Conservation (phyloP, 2,797 vertebrate genomes). For the Eremophila alpestris region DNA sequence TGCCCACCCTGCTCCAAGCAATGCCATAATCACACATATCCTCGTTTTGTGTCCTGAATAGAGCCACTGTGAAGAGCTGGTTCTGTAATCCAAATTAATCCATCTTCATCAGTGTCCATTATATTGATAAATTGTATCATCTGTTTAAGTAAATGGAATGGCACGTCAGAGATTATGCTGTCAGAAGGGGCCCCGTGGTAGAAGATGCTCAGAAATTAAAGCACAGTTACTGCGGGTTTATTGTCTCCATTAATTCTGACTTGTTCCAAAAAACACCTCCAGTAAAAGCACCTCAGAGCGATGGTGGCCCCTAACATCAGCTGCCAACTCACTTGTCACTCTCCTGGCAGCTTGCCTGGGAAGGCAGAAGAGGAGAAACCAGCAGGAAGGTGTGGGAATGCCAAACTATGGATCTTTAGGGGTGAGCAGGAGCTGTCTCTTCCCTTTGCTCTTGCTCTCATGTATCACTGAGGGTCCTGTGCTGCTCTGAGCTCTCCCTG, state of each 20-base stretch:
- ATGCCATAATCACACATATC: neutral
- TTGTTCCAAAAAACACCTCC: neutral
- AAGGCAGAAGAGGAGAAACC: neutral
- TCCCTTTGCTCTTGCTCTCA: neutral
- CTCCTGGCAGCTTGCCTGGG: neutral
- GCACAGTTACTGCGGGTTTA: neutral
- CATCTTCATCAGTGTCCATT: slow-evolving; percentile 77
- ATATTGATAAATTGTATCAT: slow-evolving; percentile 76
- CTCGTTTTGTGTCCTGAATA: slow-evolving; percentile 33
- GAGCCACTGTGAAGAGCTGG: slow-evolving; percentile 27
- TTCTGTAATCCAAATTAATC: slow-evolving; percentile 77
- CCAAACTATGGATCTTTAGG: neutral
- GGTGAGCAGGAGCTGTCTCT: neutral
- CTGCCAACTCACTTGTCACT: neutral
- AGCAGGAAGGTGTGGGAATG: neutral
- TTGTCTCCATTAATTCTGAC: slow-evolving; percentile 9
- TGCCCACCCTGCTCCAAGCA: slow-evolving; percentile 2
- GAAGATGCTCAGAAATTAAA: slow-evolving; percentile 33
- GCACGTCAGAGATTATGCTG: slow-evolving; percentile 50
- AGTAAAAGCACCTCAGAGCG: neutral
- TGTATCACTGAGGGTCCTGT: neutral
- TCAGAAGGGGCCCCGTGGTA: slow-evolving; percentile 36
- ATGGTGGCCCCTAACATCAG: neutral
- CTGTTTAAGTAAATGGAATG: slow-evolving; percentile 71
- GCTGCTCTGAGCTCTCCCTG: neutral